Percentiles rank a stretch among this genome's conserved stretches.
Conservation (phyloP, 1,140 invertebrate genomes). For the Eriocheir sinensis region DNA sequence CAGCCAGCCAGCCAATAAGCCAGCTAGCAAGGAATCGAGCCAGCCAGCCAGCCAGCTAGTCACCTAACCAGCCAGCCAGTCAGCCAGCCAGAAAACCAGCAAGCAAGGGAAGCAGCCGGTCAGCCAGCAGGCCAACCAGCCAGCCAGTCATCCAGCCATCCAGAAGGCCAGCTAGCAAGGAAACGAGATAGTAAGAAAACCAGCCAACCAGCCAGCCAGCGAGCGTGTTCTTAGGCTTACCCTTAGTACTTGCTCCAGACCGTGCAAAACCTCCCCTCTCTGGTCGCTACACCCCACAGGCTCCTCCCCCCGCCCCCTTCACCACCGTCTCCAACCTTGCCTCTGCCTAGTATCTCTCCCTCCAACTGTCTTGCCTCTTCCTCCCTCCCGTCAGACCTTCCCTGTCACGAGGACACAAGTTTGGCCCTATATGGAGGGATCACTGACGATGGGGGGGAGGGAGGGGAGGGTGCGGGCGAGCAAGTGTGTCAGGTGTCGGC, state of each 20-base stretch:
- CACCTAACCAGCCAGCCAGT: background rate
- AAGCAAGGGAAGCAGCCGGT: too few species aligned
- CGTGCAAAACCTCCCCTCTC: background rate
- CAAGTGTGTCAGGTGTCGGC: constrained; percentile 46
- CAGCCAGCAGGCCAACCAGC: too few species aligned
- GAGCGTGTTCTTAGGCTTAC: background rate
- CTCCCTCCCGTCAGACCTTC: background rate
- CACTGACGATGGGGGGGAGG: background rate
- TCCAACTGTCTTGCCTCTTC: background rate
- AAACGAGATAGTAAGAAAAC: too few species aligned
- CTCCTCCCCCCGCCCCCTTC: background rate
- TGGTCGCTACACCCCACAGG: background rate
- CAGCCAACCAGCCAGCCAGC: background rate
- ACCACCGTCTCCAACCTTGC: background rate
- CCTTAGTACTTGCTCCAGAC: constrained; percentile 8
- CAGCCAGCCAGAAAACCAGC: too few species aligned
- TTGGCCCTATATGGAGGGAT: background rate
- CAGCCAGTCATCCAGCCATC: background rate
- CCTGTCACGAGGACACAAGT: background rate
- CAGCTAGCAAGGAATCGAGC: too few species aligned
- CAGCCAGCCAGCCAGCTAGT: background rate
- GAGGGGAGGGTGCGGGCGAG: background rate
- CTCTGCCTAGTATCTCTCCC: background rate
- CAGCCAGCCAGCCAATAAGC: too few species aligned
- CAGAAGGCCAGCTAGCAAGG: background rate